These are phyloP conservation scores for Procambarus clarkii DNA, from an alignment of 1,140 invertebrate species.

Conservation along the genomic window DNA sequence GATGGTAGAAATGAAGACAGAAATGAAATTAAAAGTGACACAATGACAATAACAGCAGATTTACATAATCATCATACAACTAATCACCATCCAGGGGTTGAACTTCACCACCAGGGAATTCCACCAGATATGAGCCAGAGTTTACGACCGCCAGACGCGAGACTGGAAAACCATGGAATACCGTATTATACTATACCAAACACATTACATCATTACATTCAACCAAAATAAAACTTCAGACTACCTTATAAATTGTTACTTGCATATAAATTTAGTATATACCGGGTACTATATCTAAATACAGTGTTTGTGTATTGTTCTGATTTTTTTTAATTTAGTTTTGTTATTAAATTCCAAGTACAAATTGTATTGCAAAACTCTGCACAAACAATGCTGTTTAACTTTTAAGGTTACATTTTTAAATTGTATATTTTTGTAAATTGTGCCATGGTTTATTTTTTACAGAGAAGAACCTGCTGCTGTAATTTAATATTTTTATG, in stretches of 20 bases:
- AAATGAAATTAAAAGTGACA: conserved; percentile 26
- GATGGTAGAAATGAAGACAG: conserved; percentile 37
- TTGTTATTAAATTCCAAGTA: background rate
- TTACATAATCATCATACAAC: background rate
- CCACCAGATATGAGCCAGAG: conserved; percentile 23
- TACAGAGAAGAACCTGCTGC: background rate
- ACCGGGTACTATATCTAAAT: too few relatives aligned
- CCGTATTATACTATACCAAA: conserved; percentile 57
- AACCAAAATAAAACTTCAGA: conserved; percentile 33
- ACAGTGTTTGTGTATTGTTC: too few relatives aligned
- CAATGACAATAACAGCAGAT: conserved; percentile 18
- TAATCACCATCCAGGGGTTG: conserved; percentile 8
- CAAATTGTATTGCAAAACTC: background rate
- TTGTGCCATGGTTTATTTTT: background rate
- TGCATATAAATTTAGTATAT: background rate
- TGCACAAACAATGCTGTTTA: background rate
- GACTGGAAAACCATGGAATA: conserved; percentile 39
- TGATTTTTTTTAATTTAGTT: too few relatives aligned
- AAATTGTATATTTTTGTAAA: conserved; percentile 3
- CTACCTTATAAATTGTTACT: background rate
- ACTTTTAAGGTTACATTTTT: background rate
- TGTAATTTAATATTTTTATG: background rate
- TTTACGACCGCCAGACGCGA: conserved; percentile 41
- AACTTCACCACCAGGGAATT: conserved; percentile 35
- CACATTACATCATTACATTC: conserved; percentile 53